Conservation (phyloP, 35 echinoderm and acorn worm genomes). For the Apostichopus japonicus region DNA sequence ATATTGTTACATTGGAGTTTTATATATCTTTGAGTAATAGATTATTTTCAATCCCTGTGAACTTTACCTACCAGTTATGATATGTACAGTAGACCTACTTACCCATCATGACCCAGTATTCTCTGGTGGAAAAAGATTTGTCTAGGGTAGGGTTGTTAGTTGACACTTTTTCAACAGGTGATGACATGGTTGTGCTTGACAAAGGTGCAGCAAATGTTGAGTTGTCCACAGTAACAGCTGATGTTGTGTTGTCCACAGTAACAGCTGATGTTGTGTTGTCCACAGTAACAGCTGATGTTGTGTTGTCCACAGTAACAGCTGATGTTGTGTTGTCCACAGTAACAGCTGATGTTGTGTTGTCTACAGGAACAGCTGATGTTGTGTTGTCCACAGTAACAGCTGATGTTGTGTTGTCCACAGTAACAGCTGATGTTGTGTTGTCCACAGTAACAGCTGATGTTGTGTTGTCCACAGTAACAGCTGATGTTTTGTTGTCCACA, state of each 20-base stretch:
- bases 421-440: neutral
- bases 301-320: neutral
- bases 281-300: neutral
- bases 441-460: neutral
- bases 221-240: neutral
- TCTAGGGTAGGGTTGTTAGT: neutral
- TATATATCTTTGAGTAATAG: too few species aligned
- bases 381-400: neutral
- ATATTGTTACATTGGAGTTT: neutral
- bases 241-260: neutral
- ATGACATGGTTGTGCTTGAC: neutral
- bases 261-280: neutral
- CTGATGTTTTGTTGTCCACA: neutral
- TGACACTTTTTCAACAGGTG: neutral
- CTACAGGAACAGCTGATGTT: neutral
- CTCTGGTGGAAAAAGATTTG: slow-evolving; percentile 31
- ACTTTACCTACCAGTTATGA: neutral
- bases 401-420: neutral
- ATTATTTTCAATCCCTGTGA: too few species aligned
- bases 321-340: neutral
- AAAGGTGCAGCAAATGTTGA: neutral
- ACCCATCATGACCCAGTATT: slow-evolving; percentile 39
- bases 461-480: neutral
- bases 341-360: neutral
- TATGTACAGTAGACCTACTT: neutral